Evolutionary conservation across 92 coral and sea anemone genomes (phyloP), one percentile per base, ranked within the genome.

Genomic region (Isaurus tuberculatus): DNA sequence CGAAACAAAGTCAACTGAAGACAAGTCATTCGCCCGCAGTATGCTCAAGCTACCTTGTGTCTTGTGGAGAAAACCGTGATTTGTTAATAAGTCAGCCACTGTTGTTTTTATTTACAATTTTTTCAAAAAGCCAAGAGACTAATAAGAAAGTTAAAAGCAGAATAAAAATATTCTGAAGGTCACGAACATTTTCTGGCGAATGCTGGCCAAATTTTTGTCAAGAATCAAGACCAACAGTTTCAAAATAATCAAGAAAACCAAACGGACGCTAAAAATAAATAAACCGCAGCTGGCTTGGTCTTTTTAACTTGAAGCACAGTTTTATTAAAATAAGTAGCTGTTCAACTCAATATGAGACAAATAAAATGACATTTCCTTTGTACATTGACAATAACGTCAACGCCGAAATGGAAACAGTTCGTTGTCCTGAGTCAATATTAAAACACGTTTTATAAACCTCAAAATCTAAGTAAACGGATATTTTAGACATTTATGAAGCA

Each of bases 301-400:
- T 80, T 26, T 32, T 80, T 48, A 43, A n/a, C 69, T 29, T 57
- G 23, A 30, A 61, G 26, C 85, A 34, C 7, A 13, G 46, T 40
- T 65, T 80, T 48, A 43, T 40, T 65, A 67, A 60, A 64, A 36
- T 33, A 20, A 37, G 5, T 10, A 23, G 57, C 36, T 43, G 32
- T 2, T 29, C 31, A 3, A 57, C n/a, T 79, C 23, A 31, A 2
- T 58, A 32, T 32, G 32, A 34, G 42, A 20, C 53, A 51, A 34
- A 70, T 13, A 27, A 29, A 32, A 57, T 53, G 66, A 36, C 37
- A 6, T 43, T 43, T 15, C 28, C 49, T 33, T 53, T 55, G 63
- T 71, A 34, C 71, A n/a, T 84, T 58, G 49, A 57, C 82, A 77
- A 14, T n/a, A 72, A 25, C 58, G 67, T 51, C 37, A 74, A 74